These are phyloP conservation scores for Fringilla coelebs DNA, from an alignment of 2,797 vertebrate species.

Conservation along the genomic window DNA sequence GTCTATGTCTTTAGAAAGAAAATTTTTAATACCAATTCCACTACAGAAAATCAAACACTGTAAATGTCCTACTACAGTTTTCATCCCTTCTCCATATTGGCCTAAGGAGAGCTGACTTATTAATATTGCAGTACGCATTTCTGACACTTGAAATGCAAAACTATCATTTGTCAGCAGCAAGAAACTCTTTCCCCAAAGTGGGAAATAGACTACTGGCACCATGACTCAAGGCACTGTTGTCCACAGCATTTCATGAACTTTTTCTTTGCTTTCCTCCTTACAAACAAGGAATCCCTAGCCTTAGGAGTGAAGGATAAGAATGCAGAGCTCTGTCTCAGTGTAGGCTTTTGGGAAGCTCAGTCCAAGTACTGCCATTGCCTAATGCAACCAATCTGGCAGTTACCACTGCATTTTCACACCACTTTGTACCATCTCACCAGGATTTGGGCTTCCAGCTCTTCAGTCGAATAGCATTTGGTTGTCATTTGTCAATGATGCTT, in stretches of 20 bases:
- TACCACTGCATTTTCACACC: not conserved
- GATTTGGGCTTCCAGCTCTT: not conserved
- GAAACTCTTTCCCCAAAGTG: not conserved
- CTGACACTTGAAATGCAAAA: not conserved
- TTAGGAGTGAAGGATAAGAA: not conserved
- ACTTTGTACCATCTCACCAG: not conserved
- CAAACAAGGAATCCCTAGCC: not conserved
- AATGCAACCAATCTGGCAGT: not conserved
- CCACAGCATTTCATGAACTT: not conserved
- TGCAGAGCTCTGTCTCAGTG: not conserved
- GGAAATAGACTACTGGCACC: not conserved
- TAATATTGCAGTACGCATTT: not conserved
- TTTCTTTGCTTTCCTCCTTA: not conserved
- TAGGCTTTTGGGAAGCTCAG: not conserved
- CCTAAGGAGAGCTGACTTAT: not conserved
- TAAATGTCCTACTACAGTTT: not conserved
- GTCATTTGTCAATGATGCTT: not conserved
- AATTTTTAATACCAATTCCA: not conserved
- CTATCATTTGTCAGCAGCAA: not conserved
- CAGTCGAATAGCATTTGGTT: not conserved
- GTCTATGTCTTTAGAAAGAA: not conserved
- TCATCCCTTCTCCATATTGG: not conserved
- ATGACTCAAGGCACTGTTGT: not conserved
- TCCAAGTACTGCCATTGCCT: not conserved
- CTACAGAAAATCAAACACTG: not conserved